Percentiles rank a stretch among this genome's conserved stretches.
phyloP scores from a whole-genome alignment of 2,888 invertebrate genomes.

The Globia sparganii region DNA sequence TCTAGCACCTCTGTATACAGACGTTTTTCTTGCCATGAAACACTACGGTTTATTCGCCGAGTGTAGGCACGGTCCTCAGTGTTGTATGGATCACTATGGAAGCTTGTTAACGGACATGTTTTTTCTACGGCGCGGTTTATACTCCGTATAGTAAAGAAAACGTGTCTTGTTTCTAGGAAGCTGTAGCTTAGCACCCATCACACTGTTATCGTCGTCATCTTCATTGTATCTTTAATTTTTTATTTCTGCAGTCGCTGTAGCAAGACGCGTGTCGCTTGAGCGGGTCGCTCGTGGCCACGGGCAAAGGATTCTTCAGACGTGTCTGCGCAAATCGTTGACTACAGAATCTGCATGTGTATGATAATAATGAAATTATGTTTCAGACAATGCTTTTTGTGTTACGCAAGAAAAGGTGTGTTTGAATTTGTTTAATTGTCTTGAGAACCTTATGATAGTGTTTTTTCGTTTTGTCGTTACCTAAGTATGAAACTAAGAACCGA shows the following conservation, averaged over 20 bases:
- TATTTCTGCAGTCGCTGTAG: neutral
- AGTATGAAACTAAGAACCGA: neutral
- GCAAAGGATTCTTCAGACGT: constrained; percentile 29
- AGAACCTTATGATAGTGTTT: neutral
- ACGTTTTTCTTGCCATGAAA: no score
- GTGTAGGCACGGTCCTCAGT: neutral
- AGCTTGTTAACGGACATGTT: neutral
- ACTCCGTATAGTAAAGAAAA: no score
- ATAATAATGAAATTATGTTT: constrained; percentile 21
- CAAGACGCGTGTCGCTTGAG: neutral
- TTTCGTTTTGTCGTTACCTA: neutral
- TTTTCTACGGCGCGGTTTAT: neutral
- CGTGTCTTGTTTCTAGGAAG: no score
- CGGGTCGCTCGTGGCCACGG: neutral
- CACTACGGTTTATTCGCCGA: no score
- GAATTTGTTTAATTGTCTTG: constrained; percentile 14
- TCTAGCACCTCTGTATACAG: neutral
- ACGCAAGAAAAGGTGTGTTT: constrained; percentile 13
- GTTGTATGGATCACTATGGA: neutral
- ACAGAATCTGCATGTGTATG: constrained; percentile 33
- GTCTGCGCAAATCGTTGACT: constrained; percentile 39
- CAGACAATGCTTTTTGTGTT: constrained; percentile 32
- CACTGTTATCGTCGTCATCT: neutral
- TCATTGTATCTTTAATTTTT: neutral
- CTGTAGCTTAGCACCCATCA: neutral